Percentiles rank a stretch among this genome's conserved stretches.
phyloP scores from a whole-genome alignment of 2,113 vertebrate genomes.

The Silurus glanis region DNA sequence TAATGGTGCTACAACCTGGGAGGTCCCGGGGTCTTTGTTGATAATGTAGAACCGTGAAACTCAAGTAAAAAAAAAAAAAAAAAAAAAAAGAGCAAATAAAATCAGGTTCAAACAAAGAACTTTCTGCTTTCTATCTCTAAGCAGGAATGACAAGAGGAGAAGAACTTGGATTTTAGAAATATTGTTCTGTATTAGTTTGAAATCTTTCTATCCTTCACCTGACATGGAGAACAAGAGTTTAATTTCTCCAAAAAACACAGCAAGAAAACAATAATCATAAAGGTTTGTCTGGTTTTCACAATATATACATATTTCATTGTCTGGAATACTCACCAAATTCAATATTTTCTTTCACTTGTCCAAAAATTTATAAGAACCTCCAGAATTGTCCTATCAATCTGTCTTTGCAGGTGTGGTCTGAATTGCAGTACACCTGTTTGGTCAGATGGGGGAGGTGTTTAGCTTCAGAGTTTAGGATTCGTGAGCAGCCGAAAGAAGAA shows the following conservation, averaged over 20 bases:
- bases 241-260: background rate
- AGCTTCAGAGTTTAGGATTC: background rate
- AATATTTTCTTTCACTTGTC: background rate
- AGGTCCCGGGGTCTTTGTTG: background rate
- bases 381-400: background rate
- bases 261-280: background rate
- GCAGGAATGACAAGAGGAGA: background rate
- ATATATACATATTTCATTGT: background rate
- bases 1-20: background rate
- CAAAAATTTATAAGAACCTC: background rate
- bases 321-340: background rate
- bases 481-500: too few species aligned
- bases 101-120: background rate
- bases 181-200: background rate
- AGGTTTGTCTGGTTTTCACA: background rate
- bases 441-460: conserved; percentile 22
- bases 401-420: background rate
- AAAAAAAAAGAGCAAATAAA: background rate
- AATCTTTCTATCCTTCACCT: background rate
- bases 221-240: background rate
- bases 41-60: background rate
- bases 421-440: background rate
- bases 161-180: background rate
- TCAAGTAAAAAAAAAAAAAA: background rate
- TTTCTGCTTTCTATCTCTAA: background rate